Base-by-base conservation (phyloP, 2,888 invertebrate species). In the Aelia acuminata region DNA sequence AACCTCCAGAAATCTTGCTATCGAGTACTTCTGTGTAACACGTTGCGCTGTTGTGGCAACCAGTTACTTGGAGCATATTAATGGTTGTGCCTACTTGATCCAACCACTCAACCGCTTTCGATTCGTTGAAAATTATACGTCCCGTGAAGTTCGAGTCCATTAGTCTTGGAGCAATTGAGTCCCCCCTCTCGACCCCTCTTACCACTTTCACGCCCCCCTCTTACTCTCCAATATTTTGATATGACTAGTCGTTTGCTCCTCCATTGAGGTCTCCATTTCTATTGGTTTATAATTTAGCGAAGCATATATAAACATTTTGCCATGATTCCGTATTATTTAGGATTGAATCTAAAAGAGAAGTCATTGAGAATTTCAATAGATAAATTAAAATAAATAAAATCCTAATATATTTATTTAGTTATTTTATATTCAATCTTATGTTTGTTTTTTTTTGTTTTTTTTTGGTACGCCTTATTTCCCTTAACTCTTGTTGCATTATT, bases 121-220 rank as follows among this genome's bases (percentile, higher is more conserved):
- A 63, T 63, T 63, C 63, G 4, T 31, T 63, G 63, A 31, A 63
- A 63, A 63, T 63, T 63, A 63, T 63, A 31, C 63, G 31, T 63
- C 18, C 63, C 63, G 18, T 63, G 31, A 63, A 63, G 63, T 31
- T 63, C 15, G 63, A 63, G 63, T 31, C 63, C 31, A 63, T 63
- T 63, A 63, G 63, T 18, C 63, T 63, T 63, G 63, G 63, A 4
- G 31, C 15, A 31, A 63, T 31, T 31, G 63, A 63, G 63, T 31
- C 63, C 31, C 63, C 18, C 31, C 1, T 18, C 7, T 18, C 3
- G 15, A n/a, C 31, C 57, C 57, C 31, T 5, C 63, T 18, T 4
- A n/a, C 15, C 63, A 57, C 57, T 57, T 57, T 57, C 57, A 57
- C 31, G 15, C 31, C 22, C 20, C 26, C 11, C 53, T 10, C 18